phyloP scores from a whole-genome alignment of 2,888 invertebrate species.

The Linnaemya tessellans region DNA sequence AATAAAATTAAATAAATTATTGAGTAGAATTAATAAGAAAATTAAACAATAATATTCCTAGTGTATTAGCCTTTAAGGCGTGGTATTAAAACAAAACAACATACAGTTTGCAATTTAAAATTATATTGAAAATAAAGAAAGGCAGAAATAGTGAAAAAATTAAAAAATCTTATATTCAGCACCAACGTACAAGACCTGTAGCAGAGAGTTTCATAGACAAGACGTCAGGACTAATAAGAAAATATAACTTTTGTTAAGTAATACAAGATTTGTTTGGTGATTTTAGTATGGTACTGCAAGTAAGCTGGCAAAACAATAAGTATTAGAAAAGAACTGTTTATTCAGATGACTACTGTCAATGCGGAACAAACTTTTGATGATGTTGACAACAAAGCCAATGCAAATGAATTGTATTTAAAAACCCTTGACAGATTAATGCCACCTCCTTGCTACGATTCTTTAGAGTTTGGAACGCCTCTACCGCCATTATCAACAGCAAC shows the following conservation, averaged over 20 bases:
- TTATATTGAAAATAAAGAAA: neutral
- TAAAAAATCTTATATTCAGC: neutral
- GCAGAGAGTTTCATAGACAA: constrained; percentile 17
- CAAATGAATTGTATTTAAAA: constrained; percentile 34
- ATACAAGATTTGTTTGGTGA: neutral
- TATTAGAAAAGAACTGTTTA: constrained; percentile 3
- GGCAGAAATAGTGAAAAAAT: neutral
- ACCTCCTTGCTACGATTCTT: constrained; percentile 9
- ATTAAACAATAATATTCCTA: neutral
- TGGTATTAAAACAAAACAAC: constrained; percentile 11
- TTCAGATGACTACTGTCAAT: constrained; percentile 50
- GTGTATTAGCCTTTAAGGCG: constrained; percentile 42
- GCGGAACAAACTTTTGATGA: neutral
- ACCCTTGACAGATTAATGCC: constrained; percentile 15
- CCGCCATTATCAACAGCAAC: constrained; percentile 29
- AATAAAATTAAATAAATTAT: neutral
- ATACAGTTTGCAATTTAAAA: neutral
- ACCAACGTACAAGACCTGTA: constrained; percentile 29
- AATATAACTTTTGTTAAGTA: neutral
- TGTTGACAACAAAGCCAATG: constrained; percentile 11
- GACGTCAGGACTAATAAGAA: neutral
- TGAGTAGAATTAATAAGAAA: neutral
- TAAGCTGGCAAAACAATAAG: constrained; percentile 1
- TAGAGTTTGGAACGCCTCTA: constrained; percentile 29
- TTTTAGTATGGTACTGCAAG: constrained; percentile 3